Evolutionary conservation across 2,113 vertebrate genomes (phyloP).

Genomic region (Myrmecobius fasciatus): DNA sequence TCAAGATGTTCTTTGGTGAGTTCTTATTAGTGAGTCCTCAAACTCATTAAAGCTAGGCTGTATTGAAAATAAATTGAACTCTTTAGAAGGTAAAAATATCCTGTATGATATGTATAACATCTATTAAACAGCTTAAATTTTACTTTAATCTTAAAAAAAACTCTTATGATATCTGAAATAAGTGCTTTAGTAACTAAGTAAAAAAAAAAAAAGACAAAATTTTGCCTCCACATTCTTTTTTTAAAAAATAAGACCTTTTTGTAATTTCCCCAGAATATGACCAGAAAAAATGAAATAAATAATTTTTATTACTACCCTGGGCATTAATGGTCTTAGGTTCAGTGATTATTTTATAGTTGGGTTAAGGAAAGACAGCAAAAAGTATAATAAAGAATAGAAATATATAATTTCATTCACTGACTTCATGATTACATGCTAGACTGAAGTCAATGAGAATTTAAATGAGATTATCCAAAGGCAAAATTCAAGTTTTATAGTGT

Average conservation of each 20-base stretch:
- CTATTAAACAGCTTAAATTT: not conserved
- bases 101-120: not conserved
- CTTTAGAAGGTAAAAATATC: not conserved
- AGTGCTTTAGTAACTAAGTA: slow-evolving; percentile 36
- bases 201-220: not conserved
- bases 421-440: slow-evolving; percentile 18
- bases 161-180: slow-evolving; percentile 37
- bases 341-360: slow-evolving; percentile 35
- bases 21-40: not conserved
- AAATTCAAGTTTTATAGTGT: slow-evolving; percentile 35
- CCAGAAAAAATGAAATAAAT: slow-evolving; percentile 51
- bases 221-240: not conserved
- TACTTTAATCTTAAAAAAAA: slow-evolving; percentile 43
- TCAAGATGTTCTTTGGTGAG: not conserved
- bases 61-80: slow-evolving; percentile 32
- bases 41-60: slow-evolving; percentile 16
- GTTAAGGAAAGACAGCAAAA: slow-evolving; percentile 37
- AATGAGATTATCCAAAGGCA: slow-evolving; percentile 39
- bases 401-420: slow-evolving; percentile 42
- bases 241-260: not conserved
- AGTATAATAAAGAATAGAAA: slow-evolving; percentile 12
- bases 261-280: not conserved
- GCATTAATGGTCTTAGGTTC: slow-evolving; percentile 1
- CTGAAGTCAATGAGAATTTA: slow-evolving; percentile 27
- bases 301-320: slow-evolving; percentile 53